These are phyloP conservation scores for Hyperoodon ampullatus DNA, from an alignment of 2,113 vertebrate species.

Conservation along the genomic window DNA sequence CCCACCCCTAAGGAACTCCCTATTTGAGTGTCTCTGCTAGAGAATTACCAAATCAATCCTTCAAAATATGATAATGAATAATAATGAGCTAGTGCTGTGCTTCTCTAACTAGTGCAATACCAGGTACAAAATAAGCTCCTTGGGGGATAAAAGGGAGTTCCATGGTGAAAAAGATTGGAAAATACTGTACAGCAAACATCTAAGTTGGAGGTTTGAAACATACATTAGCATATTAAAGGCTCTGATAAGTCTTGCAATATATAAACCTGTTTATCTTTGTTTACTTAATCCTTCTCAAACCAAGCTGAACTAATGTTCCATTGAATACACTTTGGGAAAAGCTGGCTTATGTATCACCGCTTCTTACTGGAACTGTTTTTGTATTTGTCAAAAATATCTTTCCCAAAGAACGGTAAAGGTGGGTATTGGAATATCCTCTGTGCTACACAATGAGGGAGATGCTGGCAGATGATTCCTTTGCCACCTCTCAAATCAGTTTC, in stretches of 20 bases:
- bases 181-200: neutral
- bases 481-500: neutral
- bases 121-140: neutral
- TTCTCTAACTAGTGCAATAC: neutral
- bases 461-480: neutral
- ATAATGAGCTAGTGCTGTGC: neutral
- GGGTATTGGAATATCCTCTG: neutral
- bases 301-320: neutral
- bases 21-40: neutral
- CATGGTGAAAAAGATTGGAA: neutral
- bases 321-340: neutral
- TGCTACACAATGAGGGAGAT: neutral
- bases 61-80: neutral
- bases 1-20: neutral
- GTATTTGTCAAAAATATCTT: neutral
- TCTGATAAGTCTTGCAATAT: neutral
- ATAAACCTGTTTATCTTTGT: neutral
- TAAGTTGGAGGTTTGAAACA: neutral
- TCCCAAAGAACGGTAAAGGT: neutral
- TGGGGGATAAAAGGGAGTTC: neutral
- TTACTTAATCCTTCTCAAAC: neutral
- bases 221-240: neutral
- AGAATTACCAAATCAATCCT: neutral
- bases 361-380: neutral
- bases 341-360: neutral